Evolutionary conservation across 2,113 vertebrate genomes (phyloP), one percentile per base, ranked within the genome.

Genomic region (Ibidorhyncha struthersii): DNA sequence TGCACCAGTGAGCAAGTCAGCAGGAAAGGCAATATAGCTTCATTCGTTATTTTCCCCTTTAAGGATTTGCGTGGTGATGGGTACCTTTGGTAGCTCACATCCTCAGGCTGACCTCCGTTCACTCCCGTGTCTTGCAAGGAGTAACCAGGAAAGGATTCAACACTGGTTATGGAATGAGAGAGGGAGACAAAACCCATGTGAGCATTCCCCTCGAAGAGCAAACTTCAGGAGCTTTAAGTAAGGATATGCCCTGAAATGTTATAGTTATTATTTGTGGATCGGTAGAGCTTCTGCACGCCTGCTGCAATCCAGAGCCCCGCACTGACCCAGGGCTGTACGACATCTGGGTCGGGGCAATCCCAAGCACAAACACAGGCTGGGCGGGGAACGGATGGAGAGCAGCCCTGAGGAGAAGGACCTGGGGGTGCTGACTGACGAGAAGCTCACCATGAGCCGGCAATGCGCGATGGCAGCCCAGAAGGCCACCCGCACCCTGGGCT

Each of bases 11-110:
- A 82, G 59, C 13, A 4, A 21, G 36, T 23, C 55, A 66, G 47
- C 23, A 59, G 43, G 69, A 8, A n/a, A 47, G 26, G 4, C 7
- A 15, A 17, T 0, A 2, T 0, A n/a, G 5, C 14, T 76, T 9
- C 27, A 38, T 17, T 7, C 3, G 2, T 12, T 3, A 2, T 45
- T 43, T 55, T 56, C 62, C 47, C 59, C 27, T 21, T 26, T 8
- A 22, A 26, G 36, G 76, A 23, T 76, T 82, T 80, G 49, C 43
- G 18, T 18, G 49, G 6, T 3, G 12, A 9, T 66, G 65, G 85
- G 20, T 13, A 55, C 34, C 23, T 53, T 7, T 38, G 71, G 72
- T 2, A 21, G 34, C 62, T 66, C 17, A 3, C 16, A 9, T 32
- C 74, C 83, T 20, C 78, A 22, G n/a, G 13, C 6, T 36, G 45